Evolutionary conservation across 2,888 invertebrate species (phyloP).

Genomic region (Heteromurus nitidus): DNA sequence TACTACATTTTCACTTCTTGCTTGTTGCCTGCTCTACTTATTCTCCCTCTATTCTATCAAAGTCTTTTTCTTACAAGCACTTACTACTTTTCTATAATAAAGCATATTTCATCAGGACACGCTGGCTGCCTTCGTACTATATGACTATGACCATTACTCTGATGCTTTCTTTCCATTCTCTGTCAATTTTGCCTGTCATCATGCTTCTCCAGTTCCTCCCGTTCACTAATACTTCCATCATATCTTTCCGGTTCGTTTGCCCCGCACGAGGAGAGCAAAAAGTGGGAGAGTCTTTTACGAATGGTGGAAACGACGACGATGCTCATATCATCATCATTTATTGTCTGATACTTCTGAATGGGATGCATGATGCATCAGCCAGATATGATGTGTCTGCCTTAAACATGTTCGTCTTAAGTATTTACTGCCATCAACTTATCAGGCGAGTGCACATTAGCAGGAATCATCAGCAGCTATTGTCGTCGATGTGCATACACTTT

Average conservation of each 20-base stretch:
- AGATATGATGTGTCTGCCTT: slow-evolving; percentile 13
- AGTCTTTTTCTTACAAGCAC: slow-evolving; percentile 21
- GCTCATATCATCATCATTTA: slow-evolving; percentile 46
- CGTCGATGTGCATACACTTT: too few species aligned
- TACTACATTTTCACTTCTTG: slow-evolving; percentile 28
- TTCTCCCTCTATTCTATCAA: slow-evolving; percentile 16
- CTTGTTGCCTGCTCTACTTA: slow-evolving; percentile 38
- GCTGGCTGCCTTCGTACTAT: slow-evolving; percentile 1
- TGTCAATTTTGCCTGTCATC: slow-evolving; percentile 67
- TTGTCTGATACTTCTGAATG: slow-evolving; percentile 44
- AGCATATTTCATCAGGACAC: slow-evolving; percentile 9
- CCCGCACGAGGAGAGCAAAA: slow-evolving; percentile 57
- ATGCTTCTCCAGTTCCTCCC: slow-evolving; percentile 64
- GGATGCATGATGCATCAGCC: slow-evolving; percentile 37
- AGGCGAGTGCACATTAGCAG: slow-evolving; percentile 22
- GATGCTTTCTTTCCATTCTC: slow-evolving; percentile 50
- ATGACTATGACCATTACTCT: slow-evolving; percentile 48
- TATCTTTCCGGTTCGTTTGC: slow-evolving; percentile 68
- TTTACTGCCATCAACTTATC: slow-evolving; percentile 28
- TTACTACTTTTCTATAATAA: slow-evolving; percentile 24
- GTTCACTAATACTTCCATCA: slow-evolving; percentile 67
- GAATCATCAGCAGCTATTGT: slow-evolving; percentile 16
- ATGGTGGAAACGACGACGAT: slow-evolving; percentile 23
- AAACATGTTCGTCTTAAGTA: slow-evolving; percentile 39
- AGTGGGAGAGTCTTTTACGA: slow-evolving; percentile 35